Evolutionary conservation across 2,888 invertebrate species (phyloP).

Genomic region (Hemistola chrysoprasaria): DNA sequence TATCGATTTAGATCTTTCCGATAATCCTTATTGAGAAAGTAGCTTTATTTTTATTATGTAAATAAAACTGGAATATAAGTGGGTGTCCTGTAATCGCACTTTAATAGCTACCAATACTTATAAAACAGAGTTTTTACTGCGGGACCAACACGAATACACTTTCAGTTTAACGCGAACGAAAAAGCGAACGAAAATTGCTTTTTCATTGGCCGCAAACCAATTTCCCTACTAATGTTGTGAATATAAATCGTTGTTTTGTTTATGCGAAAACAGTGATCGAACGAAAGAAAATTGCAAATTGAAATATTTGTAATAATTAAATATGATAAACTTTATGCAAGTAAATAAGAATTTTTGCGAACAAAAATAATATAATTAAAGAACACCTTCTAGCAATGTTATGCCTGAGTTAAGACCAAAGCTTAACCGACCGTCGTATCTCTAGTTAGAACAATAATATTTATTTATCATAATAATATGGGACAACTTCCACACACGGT

Average conservation of each 20-base stretch:
- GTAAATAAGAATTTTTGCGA: no score
- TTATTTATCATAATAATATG: no score
- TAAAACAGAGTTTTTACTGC: slow-evolving; percentile 36
- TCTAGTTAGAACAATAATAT: no score
- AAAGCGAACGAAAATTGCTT: slow-evolving; percentile 48
- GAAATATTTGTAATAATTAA: no score
- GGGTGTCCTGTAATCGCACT: slow-evolving; percentile 49
- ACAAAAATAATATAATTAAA: no score
- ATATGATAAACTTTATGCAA: no score
- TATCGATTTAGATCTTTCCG: no score
- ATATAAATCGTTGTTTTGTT: slow-evolving; percentile 46
- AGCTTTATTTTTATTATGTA: slow-evolving; percentile 22
- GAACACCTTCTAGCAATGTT: no score
- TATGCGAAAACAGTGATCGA: slow-evolving; percentile 16
- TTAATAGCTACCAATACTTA: slow-evolving; percentile 44
- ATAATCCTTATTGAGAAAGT: slow-evolving; percentile 18
- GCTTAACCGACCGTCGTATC: no score
- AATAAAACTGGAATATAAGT: slow-evolving; percentile 57
- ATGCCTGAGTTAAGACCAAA: no score
- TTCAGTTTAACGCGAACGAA: slow-evolving; percentile 40
- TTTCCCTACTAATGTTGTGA: slow-evolving; percentile 49
- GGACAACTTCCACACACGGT: no score
- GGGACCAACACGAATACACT: slow-evolving; percentile 31
- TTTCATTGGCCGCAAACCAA: slow-evolving; percentile 59
- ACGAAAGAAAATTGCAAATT: no score